phyloP scores from a whole-genome alignment of 1,140 invertebrate genomes.

The Lordiphosa mommai region DNA sequence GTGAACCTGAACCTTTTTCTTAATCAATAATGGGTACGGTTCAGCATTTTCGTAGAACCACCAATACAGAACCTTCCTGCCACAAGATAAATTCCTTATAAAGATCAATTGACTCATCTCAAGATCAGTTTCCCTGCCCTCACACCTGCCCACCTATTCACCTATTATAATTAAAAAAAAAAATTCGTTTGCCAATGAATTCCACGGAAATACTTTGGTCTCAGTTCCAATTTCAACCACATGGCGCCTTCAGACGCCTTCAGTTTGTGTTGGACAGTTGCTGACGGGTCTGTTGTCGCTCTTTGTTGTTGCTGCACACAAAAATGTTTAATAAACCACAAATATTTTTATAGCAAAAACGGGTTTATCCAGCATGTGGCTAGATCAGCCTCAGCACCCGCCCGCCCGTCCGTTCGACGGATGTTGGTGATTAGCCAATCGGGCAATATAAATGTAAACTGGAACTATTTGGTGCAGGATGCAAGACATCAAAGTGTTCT shows the following conservation, averaged over 20 bases:
- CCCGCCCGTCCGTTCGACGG: conserved; percentile 11
- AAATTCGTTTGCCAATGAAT: not conserved
- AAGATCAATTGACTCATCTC: too few species aligned
- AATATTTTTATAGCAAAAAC: conserved; percentile 65
- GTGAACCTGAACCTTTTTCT: too few species aligned
- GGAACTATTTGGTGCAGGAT: conserved; percentile 26
- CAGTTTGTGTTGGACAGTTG: conserved; percentile 7
- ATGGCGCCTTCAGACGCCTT: conserved; percentile 3
- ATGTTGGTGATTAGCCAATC: conserved; percentile 65
- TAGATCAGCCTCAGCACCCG: not conserved
- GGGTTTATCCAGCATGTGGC: conserved; percentile 24
- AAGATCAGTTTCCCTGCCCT: too few species aligned
- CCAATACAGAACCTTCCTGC: too few species aligned
- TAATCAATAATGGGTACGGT: too few species aligned
- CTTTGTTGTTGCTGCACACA: not conserved
- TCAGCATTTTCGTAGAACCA: too few species aligned
- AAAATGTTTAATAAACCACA: conserved; percentile 19
- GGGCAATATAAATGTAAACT: conserved; percentile 30
- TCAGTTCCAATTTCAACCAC: conserved; percentile 11
- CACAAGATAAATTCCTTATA: too few species aligned
- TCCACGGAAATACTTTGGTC: conserved; percentile 1
- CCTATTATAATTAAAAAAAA: too few species aligned
- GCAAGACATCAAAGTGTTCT: conserved; percentile 5
- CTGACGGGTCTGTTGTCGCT: not conserved
- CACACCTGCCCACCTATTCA: too few species aligned